Base-by-base conservation (phyloP, 2,113 vertebrate genomes). In the Alces alces region DNA sequence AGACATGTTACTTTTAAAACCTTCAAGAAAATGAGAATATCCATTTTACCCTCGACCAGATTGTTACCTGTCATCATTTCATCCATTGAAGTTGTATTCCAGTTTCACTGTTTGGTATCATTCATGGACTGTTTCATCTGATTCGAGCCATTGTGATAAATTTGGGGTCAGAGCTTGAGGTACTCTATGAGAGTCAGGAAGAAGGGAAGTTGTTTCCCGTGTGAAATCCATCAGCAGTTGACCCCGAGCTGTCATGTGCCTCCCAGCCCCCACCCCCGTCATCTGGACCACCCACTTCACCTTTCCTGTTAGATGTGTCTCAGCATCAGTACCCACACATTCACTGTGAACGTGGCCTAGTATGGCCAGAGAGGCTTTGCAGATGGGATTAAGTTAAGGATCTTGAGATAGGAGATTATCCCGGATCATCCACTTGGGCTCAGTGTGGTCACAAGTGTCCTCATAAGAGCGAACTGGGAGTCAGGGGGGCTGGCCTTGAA, bases 211-310 rank as follows among this genome's bases (percentile, higher is more conserved):
- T 21, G 28, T 45, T 90, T 33, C 66, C 2, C 3, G 0, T 23
- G 66, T 15, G 11, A 21, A 33, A 30, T 27, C 54, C 5, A 0
- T 6, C 0, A 1, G 5, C 5, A 1, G 14, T 25, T 47, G 73
- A n/a, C 47, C 15, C 4, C 0, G 1, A 15, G 80, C 73, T 60
- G 54, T 15, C 55, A 25, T 6, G 0, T 10, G 33, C 47, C 43
- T 61, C 60, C 33, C 5, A 25, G 23, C 60, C 30, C 79, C 58
- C 43, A 7, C 0, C 19, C 21, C 36, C 23, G 1, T 76, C 23
- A 14, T 28, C 89, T 19, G 33, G 70, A 58, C 28, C 2, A 6
- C 19, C 39, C 7, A 5, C 78, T 5, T 8, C 45, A 6, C 28
- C 76, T 21, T 91, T 28, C 43, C 25, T 9, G 14, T 13, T 52